Base-by-base conservation (phyloP, 2,888 invertebrate genomes). In the Spodoptera littoralis region DNA sequence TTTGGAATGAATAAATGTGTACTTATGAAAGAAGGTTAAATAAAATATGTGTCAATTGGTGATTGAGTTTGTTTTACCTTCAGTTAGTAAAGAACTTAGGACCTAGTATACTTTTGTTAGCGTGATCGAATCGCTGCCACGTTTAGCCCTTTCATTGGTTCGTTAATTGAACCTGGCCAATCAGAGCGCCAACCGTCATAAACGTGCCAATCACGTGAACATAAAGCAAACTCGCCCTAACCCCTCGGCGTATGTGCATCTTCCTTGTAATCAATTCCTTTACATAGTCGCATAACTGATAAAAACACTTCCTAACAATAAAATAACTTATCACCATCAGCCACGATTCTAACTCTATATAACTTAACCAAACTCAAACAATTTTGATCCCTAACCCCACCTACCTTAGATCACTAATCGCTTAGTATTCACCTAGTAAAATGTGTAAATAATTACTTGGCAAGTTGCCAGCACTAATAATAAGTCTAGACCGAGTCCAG, bases 401-500 rank as follows among this genome's bases (percentile, higher is more conserved):
- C 4, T 13, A 1, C 9, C 41, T 60, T 49, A 51, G 46, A 50
- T 41, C 48, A 0, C 6, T 46, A 42, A 59, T 59, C n/a, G 22
- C 11, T 22, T 55, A 51, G 4, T 8, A 3, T 43, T 1, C 9
- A 13, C 13, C 8, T 65, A 41, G 4, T 9, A 60, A 46, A 55
- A 53, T 24, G n/a, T 27, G 44, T 45, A 44, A 36, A 53, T 43
- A 47, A 55, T 44, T 27, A 24, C 24, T 68, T 78, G 79, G 70
- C 46, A 53, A 13, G 12, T 2, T 65, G 70, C 74, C 78, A 76
- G 53, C n/a, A 9, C 42, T 30, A 49, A 48, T 60, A 55, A 69
- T 65, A 61, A 36, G 70, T 63, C 71, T 78, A 76, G 78, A 76
- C 73, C 8, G 9, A 60, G 13, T 60, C 24, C 55, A 78, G 65